Evolutionary conservation across 2,113 vertebrate species (phyloP), one percentile per base, ranked within the genome.

Genomic region (Hemibagrus wyckioides): DNA sequence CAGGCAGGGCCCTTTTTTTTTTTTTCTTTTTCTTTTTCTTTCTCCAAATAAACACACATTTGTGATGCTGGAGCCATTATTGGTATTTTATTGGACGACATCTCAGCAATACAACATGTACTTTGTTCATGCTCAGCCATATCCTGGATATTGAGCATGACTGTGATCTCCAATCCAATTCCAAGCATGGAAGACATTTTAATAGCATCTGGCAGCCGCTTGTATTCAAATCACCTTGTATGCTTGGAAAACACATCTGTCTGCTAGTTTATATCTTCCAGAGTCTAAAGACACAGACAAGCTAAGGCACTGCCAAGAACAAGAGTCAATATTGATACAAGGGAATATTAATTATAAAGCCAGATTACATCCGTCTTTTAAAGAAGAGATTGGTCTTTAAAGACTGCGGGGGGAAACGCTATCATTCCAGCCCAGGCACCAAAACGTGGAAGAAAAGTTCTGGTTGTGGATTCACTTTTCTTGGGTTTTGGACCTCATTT

Each of bases 51-150:
- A 73, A 54, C 4, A 23, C 19, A 25, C 15, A 19, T 79, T 61
- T n/a, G 28, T 76, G 28, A 11, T 44, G 4, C 44, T 75, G 21
- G 21, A 75, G 23, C 71, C 36, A n/a, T 76, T 77, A 50, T 23
- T 48, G 44, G 28, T 1, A 11, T 65, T 79, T 50, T 13, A 33
- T 52, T 65, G 39, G 54, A 44, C 30, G 63, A 44, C 67, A 57
- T 84, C 69, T 75, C 67, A 11, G 23, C 23, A n/a, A 63, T 54
- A 33, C 41, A 23, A 11, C 63, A 14, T 15, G 54, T 61, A 86
- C 85, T 50, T 25, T 79, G 41, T 82, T 80, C 48, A 54, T 25
- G 21, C 77, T 82, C 83, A 69, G 81, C 69, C 56, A 23, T 52
- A 44, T 85, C 54, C 69, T 76, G 39, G 33, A n/a, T 76, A 57